Evolutionary conservation across 2,113 vertebrate genomes (phyloP).

Genomic region (Platysternon megacephalum): DNA sequence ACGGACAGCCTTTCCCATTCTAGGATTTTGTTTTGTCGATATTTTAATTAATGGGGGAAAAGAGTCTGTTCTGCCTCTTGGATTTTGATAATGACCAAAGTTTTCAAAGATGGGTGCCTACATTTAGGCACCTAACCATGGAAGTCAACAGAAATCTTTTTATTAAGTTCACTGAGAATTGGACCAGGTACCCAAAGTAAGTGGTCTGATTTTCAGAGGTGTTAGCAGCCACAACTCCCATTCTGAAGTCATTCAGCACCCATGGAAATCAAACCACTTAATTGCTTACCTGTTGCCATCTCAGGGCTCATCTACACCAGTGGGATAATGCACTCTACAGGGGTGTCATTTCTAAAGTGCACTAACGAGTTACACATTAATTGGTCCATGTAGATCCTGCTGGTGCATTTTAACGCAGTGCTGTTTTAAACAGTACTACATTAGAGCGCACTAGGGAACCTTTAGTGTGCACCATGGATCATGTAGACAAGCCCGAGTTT

Average conservation of each 20-base stretch:
- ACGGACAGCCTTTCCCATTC: rapidly evolving
- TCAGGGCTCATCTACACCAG: neutral
- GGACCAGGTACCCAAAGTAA: neutral
- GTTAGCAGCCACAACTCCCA: neutral
- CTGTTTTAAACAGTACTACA: neutral
- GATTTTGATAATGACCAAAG: neutral
- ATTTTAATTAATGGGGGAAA: neutral
- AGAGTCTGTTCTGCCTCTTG: neutral
- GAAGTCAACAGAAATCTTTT: neutral
- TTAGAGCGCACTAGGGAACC: neutral
- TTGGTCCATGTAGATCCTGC: neutral
- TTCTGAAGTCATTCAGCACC: neutral
- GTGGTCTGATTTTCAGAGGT: neutral
- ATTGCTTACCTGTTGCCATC: neutral
- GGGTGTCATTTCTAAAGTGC: neutral
- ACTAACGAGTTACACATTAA: neutral
- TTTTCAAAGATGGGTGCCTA: neutral
- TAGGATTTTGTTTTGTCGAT: rapidly evolving
- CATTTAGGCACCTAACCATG: neutral
- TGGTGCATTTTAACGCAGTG: neutral
- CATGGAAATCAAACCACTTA: neutral
- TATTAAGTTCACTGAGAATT: neutral
- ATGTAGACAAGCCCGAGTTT: neutral
- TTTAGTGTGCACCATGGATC: neutral
- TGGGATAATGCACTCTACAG: neutral